phyloP scores from a whole-genome alignment of 2,888 invertebrate genomes.

The Conomelus anceps region DNA sequence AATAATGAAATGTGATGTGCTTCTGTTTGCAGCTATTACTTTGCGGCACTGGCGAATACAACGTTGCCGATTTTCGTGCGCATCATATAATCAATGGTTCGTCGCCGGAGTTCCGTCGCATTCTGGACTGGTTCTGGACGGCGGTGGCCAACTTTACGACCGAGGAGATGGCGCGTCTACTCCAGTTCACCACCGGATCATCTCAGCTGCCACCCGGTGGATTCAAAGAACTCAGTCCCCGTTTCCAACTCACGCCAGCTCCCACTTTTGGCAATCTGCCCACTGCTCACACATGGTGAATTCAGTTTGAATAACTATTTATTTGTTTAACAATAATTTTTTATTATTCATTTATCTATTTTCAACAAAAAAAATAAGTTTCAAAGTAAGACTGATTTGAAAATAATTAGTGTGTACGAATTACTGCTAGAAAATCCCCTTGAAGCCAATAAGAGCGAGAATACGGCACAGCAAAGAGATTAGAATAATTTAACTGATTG shows the following conservation, averaged over 20 bases:
- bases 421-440: too few species aligned
- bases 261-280: slow-evolving; percentile 86
- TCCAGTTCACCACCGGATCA: slow-evolving; percentile 91
- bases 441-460: too few species aligned
- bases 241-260: slow-evolving; percentile 86
- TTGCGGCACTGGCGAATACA: slow-evolving; percentile 90
- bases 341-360: too few species aligned
- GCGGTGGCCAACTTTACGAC: slow-evolving; percentile 81
- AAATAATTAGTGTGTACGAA: too few species aligned
- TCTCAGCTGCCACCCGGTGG: slow-evolving; percentile 87
- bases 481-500: too few species aligned
- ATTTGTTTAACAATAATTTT: too few species aligned
- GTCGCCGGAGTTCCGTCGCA: slow-evolving; percentile 71
- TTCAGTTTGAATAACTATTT: slow-evolving; percentile 17
- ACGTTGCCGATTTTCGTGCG: slow-evolving; percentile 79
- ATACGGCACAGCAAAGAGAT: too few species aligned
- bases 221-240: slow-evolving; percentile 81
- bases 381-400: too few species aligned
- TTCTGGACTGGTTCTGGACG: slow-evolving; percentile 87
- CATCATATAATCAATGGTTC: slow-evolving; percentile 79
- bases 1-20: too few species aligned
- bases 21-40: slow-evolving; percentile 63
- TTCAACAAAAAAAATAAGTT: too few species aligned
- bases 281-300: slow-evolving; percentile 87
- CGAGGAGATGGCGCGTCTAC: slow-evolving; percentile 85